Base-by-base conservation (phyloP, 2,113 vertebrate species). In the Dasyornis broadbenti region DNA sequence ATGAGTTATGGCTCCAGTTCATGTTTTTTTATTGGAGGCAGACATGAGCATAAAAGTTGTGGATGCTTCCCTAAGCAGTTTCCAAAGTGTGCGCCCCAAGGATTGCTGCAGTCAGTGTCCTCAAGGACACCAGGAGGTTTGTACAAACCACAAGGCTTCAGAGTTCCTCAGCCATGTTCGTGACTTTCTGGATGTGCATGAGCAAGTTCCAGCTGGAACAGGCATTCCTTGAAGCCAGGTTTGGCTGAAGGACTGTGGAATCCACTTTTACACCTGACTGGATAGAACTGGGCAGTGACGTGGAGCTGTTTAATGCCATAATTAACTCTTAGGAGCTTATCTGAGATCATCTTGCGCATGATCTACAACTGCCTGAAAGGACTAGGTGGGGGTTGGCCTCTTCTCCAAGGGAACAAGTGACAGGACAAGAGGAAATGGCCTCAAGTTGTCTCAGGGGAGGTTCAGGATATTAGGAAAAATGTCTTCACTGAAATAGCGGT, bases 51-150 rank as follows among this genome's bases (percentile, higher is more conserved):
- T 60, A 72, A 82, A 49, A 10, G 6, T 39, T 56, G 27, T 50
- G 45, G 44, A 40, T 9, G 22, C 15, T 66, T 76, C n/a, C 8
- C 21, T 50, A 6, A 37, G n/a, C 26, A 82, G 64, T 56, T 78
- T 27, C 47, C 7, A 1, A 54, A 44, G 11, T 15, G 11, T 22
- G 13, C 0, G 0, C 35, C 37, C 37, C 22, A 19, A 81, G 37
- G 40, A 21, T 44, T 42, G n/a, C 7, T 54, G 42, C 39, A 63
- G 63, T 27, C 19, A 7, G 35, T 52, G 30, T 39, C 35, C 50
- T 65, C 44, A 39, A 57, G 21, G 9, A 35, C 35, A 45, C 13
- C 33, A 19, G 53, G 35, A 20, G 16, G 26, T 45, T 57, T 54
- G 31, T 35, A 40, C 21, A 68, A 40, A 39, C 31, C 39, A 35